Percentiles rank a stretch among this genome's conserved stretches.
Evolutionary conservation across 2,797 vertebrate genomes (phyloP).

Genomic region (Sebastes iracundus): DNA sequence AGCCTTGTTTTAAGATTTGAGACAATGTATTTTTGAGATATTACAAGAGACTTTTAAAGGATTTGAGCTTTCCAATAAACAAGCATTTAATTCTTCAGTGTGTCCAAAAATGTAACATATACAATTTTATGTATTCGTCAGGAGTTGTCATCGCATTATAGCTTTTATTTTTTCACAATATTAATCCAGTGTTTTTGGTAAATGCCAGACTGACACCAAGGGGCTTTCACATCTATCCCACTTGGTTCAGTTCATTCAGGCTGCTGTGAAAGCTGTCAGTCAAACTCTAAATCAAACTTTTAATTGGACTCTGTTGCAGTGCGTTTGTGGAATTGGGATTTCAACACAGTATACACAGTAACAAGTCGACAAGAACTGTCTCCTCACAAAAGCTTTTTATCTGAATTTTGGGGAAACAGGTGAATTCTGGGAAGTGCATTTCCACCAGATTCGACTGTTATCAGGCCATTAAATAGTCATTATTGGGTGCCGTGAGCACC

Average conservation of each 20-base stretch:
- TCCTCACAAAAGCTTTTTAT: background rate
- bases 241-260: background rate
- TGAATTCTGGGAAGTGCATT: background rate
- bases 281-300: background rate
- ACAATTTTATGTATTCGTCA: background rate
- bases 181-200: too few species aligned
- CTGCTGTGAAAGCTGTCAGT: background rate
- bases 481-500: too few species aligned
- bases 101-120: background rate
- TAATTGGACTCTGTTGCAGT: background rate
- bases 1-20: background rate
- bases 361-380: background rate
- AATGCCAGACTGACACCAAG: too few species aligned
- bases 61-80: background rate
- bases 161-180: too few species aligned
- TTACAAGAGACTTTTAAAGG: background rate
- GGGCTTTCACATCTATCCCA: background rate
- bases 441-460: too few species aligned
- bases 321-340: background rate
- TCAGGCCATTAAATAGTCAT: too few species aligned
- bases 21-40: background rate
- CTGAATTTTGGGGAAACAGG: background rate
- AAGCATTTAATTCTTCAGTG: background rate
- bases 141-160: too few species aligned
- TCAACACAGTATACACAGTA: background rate